A percentile compares a stretch with the other conserved stretches of the same genome.
These are phyloP conservation scores for Julus scanicus DNA, from an alignment of 2,888 invertebrate genomes.

Conservation along the genomic window DNA sequence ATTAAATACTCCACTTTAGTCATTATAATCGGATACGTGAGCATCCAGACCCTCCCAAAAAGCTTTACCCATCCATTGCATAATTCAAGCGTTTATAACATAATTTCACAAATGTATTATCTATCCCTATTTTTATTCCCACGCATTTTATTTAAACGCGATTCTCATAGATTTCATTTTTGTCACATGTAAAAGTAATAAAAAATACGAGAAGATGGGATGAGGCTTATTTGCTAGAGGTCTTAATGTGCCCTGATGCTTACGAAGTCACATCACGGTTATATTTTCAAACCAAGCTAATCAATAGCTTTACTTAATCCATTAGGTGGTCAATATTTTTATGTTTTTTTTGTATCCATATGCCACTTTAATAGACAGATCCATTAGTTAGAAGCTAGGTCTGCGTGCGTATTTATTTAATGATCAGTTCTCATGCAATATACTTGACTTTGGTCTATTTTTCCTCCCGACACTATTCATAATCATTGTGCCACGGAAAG, in stretches of 20 bases:
- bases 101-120: too few relatives aligned
- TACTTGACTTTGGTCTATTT: not conserved
- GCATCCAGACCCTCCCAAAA: too few relatives aligned
- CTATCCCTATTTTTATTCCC: too few relatives aligned
- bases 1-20: too few relatives aligned
- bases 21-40: too few relatives aligned
- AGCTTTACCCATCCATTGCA: too few relatives aligned
- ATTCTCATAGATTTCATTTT: too few relatives aligned
- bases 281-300: not conserved
- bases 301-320: not conserved
- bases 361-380: not conserved
- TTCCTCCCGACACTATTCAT: not conserved
- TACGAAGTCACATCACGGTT: not conserved
- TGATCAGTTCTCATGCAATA: not conserved
- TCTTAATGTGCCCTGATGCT: not conserved
- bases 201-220: too few relatives aligned
- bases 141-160: too few relatives aligned
- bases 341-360: not conserved
- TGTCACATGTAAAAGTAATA: too few relatives aligned
- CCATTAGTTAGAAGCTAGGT: not conserved
- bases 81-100: too few relatives aligned
- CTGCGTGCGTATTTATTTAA: not conserved
- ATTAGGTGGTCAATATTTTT: not conserved
- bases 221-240: not conserved
- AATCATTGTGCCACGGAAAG: not conserved